Evolutionary conservation across 1,140 invertebrate genomes (phyloP), one percentile per base, ranked within the genome.

Genomic region (Micrasema minimum): DNA sequence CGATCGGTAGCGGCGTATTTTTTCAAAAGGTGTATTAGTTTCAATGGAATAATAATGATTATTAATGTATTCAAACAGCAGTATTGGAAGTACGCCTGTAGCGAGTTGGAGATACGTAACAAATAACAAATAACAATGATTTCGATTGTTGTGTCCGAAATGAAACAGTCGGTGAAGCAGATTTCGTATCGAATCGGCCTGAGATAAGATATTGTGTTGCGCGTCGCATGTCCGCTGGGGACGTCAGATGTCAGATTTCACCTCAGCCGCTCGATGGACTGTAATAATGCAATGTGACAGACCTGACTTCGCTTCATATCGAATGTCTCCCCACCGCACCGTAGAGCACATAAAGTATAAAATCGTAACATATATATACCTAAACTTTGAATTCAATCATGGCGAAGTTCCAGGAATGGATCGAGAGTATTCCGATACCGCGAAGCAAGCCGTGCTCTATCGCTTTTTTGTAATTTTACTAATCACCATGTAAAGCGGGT

Each of bases 191-290:
- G 37, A 59, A 59, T 59, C 35, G 55, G 12, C 16, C 31, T 2
- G 31, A 38, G 53, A 57, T 35, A 38, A 57, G 55, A 59, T 38
- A 59, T 59, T 59, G 55, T 59, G 18, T 59, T 59, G 55, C 55
- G 18, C n/a, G 55, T 16, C 55, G 55, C 18, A 14, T 38, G 55
- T 59, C 20, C 14, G 35, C 41, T 45, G 3, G 43, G 43, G 10
- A 46, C 43, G 43, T 16, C 23, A 35, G 53, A 37, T 20, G 53
- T 59, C 53, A 59, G 53, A 59, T 59, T 59, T 59, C 53, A 7
- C 37, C 55, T 22, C 55, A 59, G 37, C 11, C 53, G 16, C 9
- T 50, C 35, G 55, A 4, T 23, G 35, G 16, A 41, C 35, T 41
- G 55, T 31, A n/a, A 14, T 3, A 23, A 59, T 14, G 16, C 18